A percentile compares a stretch with the other conserved stretches of the same genome.
Conservation (phyloP, 2,888 invertebrate genomes). For the Malthinus flaveolus region DNA sequence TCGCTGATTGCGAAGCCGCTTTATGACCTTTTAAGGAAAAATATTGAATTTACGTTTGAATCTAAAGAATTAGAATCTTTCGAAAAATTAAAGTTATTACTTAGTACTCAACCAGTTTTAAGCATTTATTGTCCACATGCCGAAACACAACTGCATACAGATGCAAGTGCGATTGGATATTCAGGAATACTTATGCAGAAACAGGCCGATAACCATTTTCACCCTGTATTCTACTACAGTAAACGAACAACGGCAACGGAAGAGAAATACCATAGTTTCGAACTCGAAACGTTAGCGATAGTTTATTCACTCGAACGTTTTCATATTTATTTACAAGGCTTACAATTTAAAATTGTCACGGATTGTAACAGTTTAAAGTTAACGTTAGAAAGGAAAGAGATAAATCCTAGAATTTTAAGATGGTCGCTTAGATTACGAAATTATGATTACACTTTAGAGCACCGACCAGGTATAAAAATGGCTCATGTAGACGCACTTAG, state of each 20-base stretch:
- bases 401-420: background rate
- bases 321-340: conserved; percentile 38
- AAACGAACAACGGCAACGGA: no score
- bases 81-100: conserved; percentile 27
- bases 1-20: conserved; percentile 39
- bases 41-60: conserved; percentile 35
- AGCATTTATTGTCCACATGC: conserved; percentile 39
- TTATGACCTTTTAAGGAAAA: conserved; percentile 36
- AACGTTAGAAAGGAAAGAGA: conserved; percentile 36
- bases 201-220: conserved; percentile 36
- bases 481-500: no score
- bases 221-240: conserved; percentile 42
- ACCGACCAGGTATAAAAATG: no score
- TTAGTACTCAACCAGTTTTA: conserved; percentile 37
- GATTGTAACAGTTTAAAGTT: conserved; percentile 40
- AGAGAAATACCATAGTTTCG: no score
- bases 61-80: conserved; percentile 31
- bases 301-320: conserved; percentile 41
- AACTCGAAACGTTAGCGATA: no score
- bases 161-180: conserved; percentile 43
- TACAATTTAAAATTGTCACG: conserved; percentile 40
- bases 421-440: conserved; percentile 17
- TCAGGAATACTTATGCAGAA: conserved; percentile 44
- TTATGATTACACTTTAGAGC: background rate
- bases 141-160: conserved; percentile 46